These are phyloP conservation scores for Indicator maculatus DNA, from an alignment of 2,113 vertebrate species.

Conservation along the genomic window DNA sequence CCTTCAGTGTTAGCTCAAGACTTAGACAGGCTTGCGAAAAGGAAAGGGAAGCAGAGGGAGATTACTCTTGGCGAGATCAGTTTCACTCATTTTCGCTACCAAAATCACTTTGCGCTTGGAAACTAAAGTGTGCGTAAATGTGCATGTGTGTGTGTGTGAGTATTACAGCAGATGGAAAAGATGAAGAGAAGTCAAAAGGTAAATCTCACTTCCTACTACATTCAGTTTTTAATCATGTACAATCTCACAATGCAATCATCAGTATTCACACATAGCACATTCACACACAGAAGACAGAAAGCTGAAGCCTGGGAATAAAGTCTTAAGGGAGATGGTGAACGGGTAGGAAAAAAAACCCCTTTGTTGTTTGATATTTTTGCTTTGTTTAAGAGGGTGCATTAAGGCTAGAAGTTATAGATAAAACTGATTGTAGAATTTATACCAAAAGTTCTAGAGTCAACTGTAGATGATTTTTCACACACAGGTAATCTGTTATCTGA, in stretches of 20 bases:
- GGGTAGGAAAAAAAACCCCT: background rate
- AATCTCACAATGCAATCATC: background rate
- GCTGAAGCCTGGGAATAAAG: background rate
- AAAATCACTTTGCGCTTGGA: conserved; percentile 8
- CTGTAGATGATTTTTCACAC: background rate
- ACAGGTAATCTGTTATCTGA: background rate
- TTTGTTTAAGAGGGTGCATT: background rate
- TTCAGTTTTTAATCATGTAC: background rate
- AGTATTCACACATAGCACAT: background rate
- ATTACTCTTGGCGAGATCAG: conserved; percentile 57
- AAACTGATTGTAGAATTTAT: background rate
- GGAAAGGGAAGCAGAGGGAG: background rate
- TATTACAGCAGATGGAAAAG: conserved; percentile 47
- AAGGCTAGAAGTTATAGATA: background rate
- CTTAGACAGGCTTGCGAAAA: conserved; percentile 39
- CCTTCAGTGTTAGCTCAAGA: background rate
- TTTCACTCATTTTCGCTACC: conserved; percentile 60
- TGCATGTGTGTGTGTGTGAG: background rate
- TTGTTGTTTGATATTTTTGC: background rate
- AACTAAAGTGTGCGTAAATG: background rate
- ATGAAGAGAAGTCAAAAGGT: conserved; percentile 16
- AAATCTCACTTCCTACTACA: conserved; percentile 56
- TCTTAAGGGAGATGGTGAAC: background rate
- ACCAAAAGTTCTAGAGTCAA: background rate
- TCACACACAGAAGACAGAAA: background rate